phyloP scores from a whole-genome alignment of 2,797 vertebrate species.

The Ctenosaura bakeri region DNA sequence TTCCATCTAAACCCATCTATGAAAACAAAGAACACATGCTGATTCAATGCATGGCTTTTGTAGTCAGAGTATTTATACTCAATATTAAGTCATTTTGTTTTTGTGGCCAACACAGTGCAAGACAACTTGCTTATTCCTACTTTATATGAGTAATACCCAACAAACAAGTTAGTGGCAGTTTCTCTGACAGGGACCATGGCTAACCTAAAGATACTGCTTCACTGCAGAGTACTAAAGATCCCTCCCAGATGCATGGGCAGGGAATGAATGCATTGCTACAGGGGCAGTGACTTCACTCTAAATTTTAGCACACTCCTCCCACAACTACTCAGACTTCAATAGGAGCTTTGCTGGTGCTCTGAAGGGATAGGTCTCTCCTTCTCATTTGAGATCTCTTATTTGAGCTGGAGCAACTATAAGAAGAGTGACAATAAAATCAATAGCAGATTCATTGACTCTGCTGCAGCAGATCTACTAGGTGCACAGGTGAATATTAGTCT shows the following conservation, averaged over 20 bases:
- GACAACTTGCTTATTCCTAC: background rate
- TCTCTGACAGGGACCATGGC: background rate
- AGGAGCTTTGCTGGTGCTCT: too few species aligned
- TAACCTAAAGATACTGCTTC: background rate
- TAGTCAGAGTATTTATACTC: background rate
- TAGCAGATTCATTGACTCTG: too few species aligned
- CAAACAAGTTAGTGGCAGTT: background rate
- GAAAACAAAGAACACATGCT: constrained; percentile 41
- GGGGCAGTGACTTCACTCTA: too few species aligned
- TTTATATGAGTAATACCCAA: background rate
- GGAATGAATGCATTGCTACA: too few species aligned
- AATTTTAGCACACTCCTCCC: too few species aligned
- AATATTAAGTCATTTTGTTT: background rate
- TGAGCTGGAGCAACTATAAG: too few species aligned
- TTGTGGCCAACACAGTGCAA: background rate
- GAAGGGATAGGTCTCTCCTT: too few species aligned
- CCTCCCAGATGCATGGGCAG: background rate
- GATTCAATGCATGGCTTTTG: constrained; percentile 7
- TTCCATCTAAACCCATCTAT: constrained; percentile 93
- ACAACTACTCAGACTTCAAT: too few species aligned
- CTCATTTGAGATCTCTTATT: too few species aligned
- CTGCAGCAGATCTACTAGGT: background rate
- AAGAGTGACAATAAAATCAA: too few species aligned
- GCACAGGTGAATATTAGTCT: background rate
- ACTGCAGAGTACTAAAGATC: background rate